Conservation (phyloP, 2,888 invertebrate genomes). For the Sialis fuliginosa region DNA sequence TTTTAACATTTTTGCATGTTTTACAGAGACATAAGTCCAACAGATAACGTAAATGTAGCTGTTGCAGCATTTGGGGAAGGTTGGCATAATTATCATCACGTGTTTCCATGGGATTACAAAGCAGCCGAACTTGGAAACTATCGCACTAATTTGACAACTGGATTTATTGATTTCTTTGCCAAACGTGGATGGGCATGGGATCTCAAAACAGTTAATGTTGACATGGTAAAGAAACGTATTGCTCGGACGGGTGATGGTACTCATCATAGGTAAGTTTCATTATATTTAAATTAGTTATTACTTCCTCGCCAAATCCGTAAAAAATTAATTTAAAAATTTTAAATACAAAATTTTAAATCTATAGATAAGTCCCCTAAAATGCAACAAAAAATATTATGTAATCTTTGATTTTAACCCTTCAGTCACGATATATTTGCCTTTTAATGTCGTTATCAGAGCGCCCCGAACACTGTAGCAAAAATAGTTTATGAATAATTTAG, state of each 20-base stretch:
- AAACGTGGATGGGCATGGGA: constrained; percentile 45
- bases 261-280: constrained; percentile 13
- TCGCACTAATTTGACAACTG: constrained; percentile 41
- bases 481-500: background rate
- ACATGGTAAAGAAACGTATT: constrained; percentile 41
- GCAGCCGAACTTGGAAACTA: constrained; percentile 53
- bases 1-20: constrained; percentile 11
- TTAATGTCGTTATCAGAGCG: no score
- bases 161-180: constrained; percentile 47
- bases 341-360: no score
- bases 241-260: constrained; percentile 56
- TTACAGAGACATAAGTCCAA: constrained; percentile 44
- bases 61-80: constrained; percentile 57
- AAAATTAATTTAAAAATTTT: no score
- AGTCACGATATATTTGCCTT: no score
- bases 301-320: no score
- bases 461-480: no score
- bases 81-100: constrained; percentile 82
- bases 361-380: no score
- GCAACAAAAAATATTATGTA: no score
- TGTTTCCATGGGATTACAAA: constrained; percentile 71
- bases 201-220: constrained; percentile 28
- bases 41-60: constrained; percentile 49
- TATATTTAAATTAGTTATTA: no score
- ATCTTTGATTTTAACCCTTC: no score